phyloP scores from a whole-genome alignment of 2,888 invertebrate species.

The Chrysolina oricalcia region DNA sequence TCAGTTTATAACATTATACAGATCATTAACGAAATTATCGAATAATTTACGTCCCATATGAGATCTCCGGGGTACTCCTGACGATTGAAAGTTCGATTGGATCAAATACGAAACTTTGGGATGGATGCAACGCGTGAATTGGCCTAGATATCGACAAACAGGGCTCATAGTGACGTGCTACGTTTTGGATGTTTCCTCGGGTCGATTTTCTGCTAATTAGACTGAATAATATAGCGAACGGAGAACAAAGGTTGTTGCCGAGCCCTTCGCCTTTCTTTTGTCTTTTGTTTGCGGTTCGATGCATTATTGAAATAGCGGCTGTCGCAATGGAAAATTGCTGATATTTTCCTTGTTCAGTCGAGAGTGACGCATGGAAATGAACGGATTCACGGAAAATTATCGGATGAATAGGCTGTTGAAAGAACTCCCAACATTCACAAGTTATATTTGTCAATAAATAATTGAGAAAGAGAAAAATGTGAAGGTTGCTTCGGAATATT shows the following conservation, averaged over 20 bases:
- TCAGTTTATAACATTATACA: too few species aligned
- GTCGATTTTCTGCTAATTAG: background rate
- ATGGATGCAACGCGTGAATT: too few species aligned
- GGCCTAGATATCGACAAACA: background rate
- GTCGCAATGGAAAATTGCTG: conserved; percentile 13
- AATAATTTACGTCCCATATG: too few species aligned
- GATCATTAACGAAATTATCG: too few species aligned
- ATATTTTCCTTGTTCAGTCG: background rate
- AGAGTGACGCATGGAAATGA: background rate
- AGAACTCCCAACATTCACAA: background rate
- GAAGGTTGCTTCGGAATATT: too few species aligned
- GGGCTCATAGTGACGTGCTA: background rate
- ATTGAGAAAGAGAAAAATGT: too few species aligned
- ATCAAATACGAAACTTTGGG: too few species aligned
- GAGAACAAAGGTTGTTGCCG: conserved; percentile 7
- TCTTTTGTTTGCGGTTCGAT: conserved; percentile 13
- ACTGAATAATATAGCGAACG: background rate
- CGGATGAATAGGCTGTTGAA: background rate
- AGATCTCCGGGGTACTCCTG: too few species aligned
- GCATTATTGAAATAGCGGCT: conserved; percentile 1
- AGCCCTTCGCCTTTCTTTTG: conserved; percentile 14
- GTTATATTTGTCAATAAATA: background rate
- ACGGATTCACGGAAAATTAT: background rate
- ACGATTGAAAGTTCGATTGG: too few species aligned
- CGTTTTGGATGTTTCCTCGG: background rate